Evolutionary conservation across 2,797 vertebrate species (phyloP), one percentile per base, ranked within the genome.

Genomic region (Scyliorhinus canicula): DNA sequence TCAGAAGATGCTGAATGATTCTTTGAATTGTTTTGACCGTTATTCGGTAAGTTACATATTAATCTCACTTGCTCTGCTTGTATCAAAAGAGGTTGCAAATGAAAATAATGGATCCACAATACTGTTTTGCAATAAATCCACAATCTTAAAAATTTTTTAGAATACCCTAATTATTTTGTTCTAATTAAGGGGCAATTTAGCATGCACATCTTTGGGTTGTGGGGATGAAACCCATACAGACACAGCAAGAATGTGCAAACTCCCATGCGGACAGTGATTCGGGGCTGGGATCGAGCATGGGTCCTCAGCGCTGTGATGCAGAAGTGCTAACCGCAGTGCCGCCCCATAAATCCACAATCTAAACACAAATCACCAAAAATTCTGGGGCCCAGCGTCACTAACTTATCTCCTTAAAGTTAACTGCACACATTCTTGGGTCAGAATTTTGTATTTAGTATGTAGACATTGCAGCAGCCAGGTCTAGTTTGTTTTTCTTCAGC

Each of bases 11-110:
- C 98, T 98, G 97, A 98, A 99, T 97, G 96, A 97, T 95, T 98
- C 98, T 5, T 96, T 98, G 96, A 96, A 96, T 95, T 99, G 99
- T 97, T 99, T 99, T 97, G 97, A 99, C 95, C 97, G 97, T 95
- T 98, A 98, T 96, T 97, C 98, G 98, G 99, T 99, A 98, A 95
- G 95, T 94, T 95, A 95, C 24, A 95, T 90, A 71, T 93, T 2
- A 69, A 94, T 65, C 63, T 67, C 19, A 11, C 40, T 44, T 93
- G 44, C 40, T 69, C 44, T 50, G 44, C 40, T 35, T 52, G 67
- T 52, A n/a, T 93, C 50, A 52, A 16, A 50, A 65, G 65, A 9
- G 26, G 3, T 69, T 93, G 40, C 7, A 44, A 65, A 65, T 93
- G 88, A 93, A 57, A 55, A 50, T 50, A 86, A 28, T 88, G 40